Evolutionary conservation across 2,797 vertebrate genomes (phyloP).

Genomic region (Varecia variegata): DNA sequence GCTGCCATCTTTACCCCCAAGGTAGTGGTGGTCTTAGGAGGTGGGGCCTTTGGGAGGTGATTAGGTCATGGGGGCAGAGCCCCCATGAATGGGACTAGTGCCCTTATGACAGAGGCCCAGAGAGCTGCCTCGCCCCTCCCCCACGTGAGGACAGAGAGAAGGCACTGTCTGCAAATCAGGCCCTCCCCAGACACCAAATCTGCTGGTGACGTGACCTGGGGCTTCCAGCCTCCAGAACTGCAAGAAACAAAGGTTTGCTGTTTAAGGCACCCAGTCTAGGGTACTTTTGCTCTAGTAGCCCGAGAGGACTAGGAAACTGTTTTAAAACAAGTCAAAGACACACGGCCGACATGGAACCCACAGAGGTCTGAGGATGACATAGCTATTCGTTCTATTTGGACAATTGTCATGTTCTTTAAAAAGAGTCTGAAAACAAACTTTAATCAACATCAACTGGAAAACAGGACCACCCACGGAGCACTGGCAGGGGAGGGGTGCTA

Average conservation of each 20-base stretch:
- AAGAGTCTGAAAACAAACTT: background rate
- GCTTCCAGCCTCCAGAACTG: background rate
- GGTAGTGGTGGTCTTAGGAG: background rate
- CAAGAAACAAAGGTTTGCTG: no score
- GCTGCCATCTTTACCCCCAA: background rate
- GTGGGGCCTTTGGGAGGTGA: background rate
- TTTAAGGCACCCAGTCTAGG: background rate
- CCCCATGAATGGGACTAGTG: background rate
- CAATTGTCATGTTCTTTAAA: background rate
- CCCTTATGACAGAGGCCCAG: background rate
- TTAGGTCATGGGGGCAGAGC: background rate
- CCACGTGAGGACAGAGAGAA: background rate
- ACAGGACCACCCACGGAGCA: no score
- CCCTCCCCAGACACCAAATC: background rate
- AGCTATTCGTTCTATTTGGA: background rate
- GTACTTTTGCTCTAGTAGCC: background rate
- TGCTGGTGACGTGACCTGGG: background rate
- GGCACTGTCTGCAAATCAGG: rapidly evolving
- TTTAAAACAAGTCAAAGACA: background rate
- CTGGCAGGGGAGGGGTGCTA: background rate
- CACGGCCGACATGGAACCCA: rapidly evolving
- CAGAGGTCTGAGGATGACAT: background rate
- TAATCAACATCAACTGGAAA: no score
- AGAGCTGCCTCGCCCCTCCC: background rate
- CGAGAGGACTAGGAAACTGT: background rate